Conservation (phyloP, 2,888 invertebrate species). For the Creontiades dilutus region DNA sequence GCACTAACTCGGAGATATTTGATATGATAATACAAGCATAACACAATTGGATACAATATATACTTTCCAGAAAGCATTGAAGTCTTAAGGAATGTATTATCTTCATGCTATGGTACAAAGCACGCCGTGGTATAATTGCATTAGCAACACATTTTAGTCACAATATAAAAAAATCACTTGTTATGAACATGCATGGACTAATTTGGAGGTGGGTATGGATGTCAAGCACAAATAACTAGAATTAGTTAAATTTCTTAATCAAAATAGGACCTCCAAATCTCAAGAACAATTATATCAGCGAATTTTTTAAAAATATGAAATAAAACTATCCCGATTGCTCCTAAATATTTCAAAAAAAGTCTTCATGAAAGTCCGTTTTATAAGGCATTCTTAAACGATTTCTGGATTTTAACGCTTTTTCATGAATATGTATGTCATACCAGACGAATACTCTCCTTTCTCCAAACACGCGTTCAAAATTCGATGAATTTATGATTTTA, state of each 20-base stretch:
- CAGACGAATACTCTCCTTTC: too few relatives aligned
- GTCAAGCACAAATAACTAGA: background rate
- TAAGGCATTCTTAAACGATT: too few relatives aligned
- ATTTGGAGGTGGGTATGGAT: background rate
- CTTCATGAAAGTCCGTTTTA: too few relatives aligned
- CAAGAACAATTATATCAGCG: too few relatives aligned
- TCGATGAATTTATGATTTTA: too few relatives aligned
- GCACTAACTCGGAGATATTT: background rate
- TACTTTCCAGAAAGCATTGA: conserved; percentile 41
- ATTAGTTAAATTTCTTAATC: background rate
- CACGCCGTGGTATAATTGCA: background rate
- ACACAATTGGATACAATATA: background rate
- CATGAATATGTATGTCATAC: too few relatives aligned
- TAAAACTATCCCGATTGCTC: too few relatives aligned
- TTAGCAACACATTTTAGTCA: background rate
- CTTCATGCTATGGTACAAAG: conserved; percentile 20
- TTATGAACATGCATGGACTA: conserved; percentile 1
- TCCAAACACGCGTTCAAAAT: too few relatives aligned
- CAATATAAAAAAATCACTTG: background rate
- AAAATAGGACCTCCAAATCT: too few relatives aligned
- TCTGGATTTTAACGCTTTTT: too few relatives aligned
- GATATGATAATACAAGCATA: background rate
- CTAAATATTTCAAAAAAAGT: too few relatives aligned
- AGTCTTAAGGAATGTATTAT: background rate
- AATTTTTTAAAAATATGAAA: too few relatives aligned